phyloP scores from a whole-genome alignment of 2,113 vertebrate genomes.

The Electrona antarctica region DNA sequence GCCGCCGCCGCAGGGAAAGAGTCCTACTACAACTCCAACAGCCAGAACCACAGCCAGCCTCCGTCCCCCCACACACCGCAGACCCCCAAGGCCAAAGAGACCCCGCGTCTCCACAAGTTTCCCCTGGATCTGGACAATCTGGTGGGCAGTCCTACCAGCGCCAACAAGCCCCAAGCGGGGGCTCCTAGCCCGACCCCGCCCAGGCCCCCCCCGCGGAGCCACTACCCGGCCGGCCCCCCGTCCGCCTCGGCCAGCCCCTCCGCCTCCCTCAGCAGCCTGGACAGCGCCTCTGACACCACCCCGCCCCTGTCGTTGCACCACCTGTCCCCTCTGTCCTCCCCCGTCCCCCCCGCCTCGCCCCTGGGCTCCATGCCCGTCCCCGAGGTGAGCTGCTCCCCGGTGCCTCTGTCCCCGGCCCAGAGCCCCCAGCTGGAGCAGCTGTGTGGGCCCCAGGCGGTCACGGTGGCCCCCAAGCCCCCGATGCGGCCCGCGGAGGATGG shows the following conservation, averaged over 20 bases:
- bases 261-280: slow-evolving; percentile 49
- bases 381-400: slow-evolving; percentile 44
- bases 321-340: slow-evolving; percentile 17
- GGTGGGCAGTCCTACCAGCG: slow-evolving; percentile 40
- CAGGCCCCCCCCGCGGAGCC: slow-evolving; percentile 23
- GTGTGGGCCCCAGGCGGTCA: slow-evolving; percentile 68
- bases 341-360: slow-evolving; percentile 1
- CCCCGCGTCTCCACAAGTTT: slow-evolving; percentile 73
- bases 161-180: slow-evolving; percentile 22
- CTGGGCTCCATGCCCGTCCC: slow-evolving; percentile 43
- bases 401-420: slow-evolving; percentile 54
- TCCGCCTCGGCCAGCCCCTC: slow-evolving; percentile 44
- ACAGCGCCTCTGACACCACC: slow-evolving; percentile 56
- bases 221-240: slow-evolving; percentile 53
- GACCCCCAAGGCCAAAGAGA: slow-evolving; percentile 61
- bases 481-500: slow-evolving; percentile 20
- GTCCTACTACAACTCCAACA: slow-evolving; percentile 49
- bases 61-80: slow-evolving; percentile 15
- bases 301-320: slow-evolving; percentile 34
- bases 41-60: slow-evolving; percentile 35
- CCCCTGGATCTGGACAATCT: slow-evolving; percentile 71
- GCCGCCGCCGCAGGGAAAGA: slow-evolving; percentile 55
- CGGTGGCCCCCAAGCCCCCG: slow-evolving; percentile 47
- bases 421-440: slow-evolving; percentile 62
- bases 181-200: slow-evolving; percentile 14